A percentile compares a stretch with the other conserved stretches of the same genome.
Evolutionary conservation across 1,140 invertebrate genomes (phyloP).

Genomic region (Ganaspis sp.): DNA sequence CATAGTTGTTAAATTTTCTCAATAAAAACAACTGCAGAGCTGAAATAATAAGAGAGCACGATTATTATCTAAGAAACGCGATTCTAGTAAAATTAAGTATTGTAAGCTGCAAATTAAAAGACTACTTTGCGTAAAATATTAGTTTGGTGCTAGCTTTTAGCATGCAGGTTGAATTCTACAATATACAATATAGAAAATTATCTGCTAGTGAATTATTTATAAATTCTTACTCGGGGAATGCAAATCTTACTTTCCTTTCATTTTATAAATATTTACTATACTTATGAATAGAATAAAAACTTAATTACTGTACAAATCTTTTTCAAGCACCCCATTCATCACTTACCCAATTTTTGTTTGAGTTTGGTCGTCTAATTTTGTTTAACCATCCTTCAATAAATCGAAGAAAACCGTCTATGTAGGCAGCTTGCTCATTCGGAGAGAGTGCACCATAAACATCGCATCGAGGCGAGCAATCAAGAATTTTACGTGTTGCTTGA

Average conservation of each 20-base stretch:
- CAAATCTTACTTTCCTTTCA: constrained; percentile 18
- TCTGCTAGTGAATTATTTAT: neutral
- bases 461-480: constrained; percentile 83
- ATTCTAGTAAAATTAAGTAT: constrained; percentile 16
- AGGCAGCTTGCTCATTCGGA: constrained; percentile 80
- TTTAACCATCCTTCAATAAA: constrained; percentile 94
- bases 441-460: constrained; percentile 86
- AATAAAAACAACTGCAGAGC: neutral
- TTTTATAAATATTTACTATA: constrained; percentile 1
- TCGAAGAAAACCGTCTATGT: constrained; percentile 85
- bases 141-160: constrained; percentile 18
- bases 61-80: neutral
- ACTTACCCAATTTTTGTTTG: constrained; percentile 78
- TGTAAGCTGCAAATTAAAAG: constrained; percentile 14
- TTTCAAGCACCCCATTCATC: neutral
- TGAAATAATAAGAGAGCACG: constrained; percentile 7
- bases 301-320: neutral
- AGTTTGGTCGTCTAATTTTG: constrained; percentile 87
- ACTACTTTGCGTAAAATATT: constrained; percentile 17
- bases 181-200: constrained; percentile 46
- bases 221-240: neutral
- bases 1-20: neutral
- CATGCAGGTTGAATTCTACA: constrained; percentile 22
- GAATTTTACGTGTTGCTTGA: constrained; percentile 83
- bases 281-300: neutral